Evolutionary conservation across 2,888 invertebrate species (phyloP).

Genomic region (Creontiades dilutus): DNA sequence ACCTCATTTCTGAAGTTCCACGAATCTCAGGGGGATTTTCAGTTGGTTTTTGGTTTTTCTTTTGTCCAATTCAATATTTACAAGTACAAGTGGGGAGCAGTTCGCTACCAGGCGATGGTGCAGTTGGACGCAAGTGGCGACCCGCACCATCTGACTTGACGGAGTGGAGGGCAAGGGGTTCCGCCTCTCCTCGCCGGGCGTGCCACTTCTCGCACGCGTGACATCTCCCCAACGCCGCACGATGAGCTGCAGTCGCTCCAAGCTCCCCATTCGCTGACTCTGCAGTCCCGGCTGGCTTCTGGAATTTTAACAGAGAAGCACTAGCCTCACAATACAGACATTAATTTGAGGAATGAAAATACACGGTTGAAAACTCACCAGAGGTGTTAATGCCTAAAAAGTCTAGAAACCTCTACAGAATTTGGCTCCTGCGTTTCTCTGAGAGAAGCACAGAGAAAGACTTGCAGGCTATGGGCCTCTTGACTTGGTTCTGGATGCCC

Average conservation of each 20-base stretch:
- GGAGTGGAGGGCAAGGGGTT: slow-evolving; percentile 88
- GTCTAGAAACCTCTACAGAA: no score
- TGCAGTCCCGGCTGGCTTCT: slow-evolving; percentile 85
- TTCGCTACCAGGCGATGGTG: slow-evolving; percentile 69
- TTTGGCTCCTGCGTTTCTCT: no score
- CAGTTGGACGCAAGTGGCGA: slow-evolving; percentile 71
- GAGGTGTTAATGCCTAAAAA: no score
- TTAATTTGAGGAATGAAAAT: no score
- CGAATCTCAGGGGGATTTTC: not conserved
- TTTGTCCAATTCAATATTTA: slow-evolving; percentile 50
- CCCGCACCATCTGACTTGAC: slow-evolving; percentile 94
- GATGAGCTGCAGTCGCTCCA: slow-evolving; percentile 93
- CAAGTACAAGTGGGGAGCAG: not conserved
- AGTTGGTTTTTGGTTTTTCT: not conserved
- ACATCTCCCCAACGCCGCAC: slow-evolving; percentile 93
- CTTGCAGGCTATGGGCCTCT: no score
- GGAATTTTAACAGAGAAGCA: slow-evolving; percentile 64
- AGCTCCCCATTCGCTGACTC: slow-evolving; percentile 90
- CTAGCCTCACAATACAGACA: no score
- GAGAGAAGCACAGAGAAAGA: no score
- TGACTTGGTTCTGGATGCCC: no score
- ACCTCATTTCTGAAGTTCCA: no score
- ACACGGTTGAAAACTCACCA: no score
- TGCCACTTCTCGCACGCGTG: slow-evolving; percentile 87
- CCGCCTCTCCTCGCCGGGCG: slow-evolving; percentile 90